These are phyloP conservation scores for Plotosus lineatus DNA, from an alignment of 2,113 vertebrate genomes.

Conservation along the genomic window DNA sequence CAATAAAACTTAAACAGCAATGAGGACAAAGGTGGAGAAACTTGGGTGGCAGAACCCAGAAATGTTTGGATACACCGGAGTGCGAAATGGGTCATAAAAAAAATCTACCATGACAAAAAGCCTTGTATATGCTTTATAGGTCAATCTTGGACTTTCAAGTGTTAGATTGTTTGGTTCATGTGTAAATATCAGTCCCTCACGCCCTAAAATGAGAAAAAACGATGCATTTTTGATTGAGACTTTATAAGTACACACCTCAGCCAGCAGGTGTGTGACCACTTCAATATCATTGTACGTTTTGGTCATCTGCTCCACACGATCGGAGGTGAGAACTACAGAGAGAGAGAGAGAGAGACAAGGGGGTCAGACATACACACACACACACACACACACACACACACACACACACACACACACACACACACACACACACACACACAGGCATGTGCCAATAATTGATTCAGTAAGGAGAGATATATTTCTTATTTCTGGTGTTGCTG, in stretches of 20 bases:
- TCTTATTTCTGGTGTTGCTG: background rate
- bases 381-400: background rate
- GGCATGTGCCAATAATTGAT: background rate
- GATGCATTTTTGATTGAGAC: too few relatives aligned
- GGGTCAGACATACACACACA: conserved; percentile 1
- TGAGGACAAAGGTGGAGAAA: too few relatives aligned
- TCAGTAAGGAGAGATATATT: background rate
- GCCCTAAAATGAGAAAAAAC: too few relatives aligned
- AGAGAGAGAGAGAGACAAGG: conserved; percentile 45
- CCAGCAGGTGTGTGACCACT: conserved; percentile 87
- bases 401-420: background rate
- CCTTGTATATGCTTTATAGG: too few relatives aligned
- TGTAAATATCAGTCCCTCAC: too few relatives aligned
- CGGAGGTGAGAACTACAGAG: conserved; percentile 81
- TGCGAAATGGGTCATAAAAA: too few relatives aligned
- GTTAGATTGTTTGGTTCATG: too few relatives aligned
- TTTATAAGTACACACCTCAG: conserved; percentile 89
- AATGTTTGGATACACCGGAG: too few relatives aligned
- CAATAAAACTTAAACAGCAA: too few relatives aligned
- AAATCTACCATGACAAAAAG: too few relatives aligned
- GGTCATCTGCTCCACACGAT: conserved; percentile 85
- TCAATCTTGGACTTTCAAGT: too few relatives aligned
- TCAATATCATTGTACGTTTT: conserved; percentile 89
- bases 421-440: conserved; percentile 9
- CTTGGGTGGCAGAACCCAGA: too few relatives aligned